These are phyloP conservation scores for Diploscapter pachys DNA, from an alignment of 1,140 invertebrate genomes.

Conservation along the genomic window DNA sequence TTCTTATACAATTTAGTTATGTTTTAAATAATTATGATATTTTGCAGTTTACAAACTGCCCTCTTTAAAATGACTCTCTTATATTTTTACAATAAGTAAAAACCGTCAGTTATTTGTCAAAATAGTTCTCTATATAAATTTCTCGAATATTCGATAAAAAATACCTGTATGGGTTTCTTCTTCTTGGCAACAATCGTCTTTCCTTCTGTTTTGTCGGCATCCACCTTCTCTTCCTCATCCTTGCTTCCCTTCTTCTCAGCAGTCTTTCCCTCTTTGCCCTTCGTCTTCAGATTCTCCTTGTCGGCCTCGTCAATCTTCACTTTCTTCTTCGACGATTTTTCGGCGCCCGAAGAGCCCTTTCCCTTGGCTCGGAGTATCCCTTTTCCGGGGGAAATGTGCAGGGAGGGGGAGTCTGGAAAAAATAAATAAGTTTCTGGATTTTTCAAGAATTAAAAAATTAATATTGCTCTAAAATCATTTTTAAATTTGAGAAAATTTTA, in stretches of 20 bases:
- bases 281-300: slow-evolving; percentile 21
- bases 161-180: slow-evolving; percentile 27
- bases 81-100: not conserved
- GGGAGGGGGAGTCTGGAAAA: too few relatives aligned
- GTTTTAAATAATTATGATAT: not conserved
- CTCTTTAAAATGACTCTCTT: not conserved
- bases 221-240: slow-evolving; percentile 14
- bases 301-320: slow-evolving; percentile 15
- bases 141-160: not conserved
- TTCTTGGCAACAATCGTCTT: slow-evolving; percentile 15
- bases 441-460: not conserved
- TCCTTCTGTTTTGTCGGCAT: not conserved
- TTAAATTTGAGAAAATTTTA: not conserved
- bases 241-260: slow-evolving; percentile 11
- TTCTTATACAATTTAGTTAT: too few relatives aligned
- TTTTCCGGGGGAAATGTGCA: slow-evolving; percentile 20
- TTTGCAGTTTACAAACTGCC: not conserved
- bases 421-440: not conserved
- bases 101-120: too few relatives aligned
- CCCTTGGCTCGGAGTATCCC: slow-evolving; percentile 17
- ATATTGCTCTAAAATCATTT: not conserved
- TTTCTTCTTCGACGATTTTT: slow-evolving; percentile 1
- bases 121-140: not conserved
- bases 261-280: slow-evolving; percentile 10
- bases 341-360: not conserved